Conservation (phyloP, 2,888 invertebrate genomes). For the Lycaena phlaeas region DNA sequence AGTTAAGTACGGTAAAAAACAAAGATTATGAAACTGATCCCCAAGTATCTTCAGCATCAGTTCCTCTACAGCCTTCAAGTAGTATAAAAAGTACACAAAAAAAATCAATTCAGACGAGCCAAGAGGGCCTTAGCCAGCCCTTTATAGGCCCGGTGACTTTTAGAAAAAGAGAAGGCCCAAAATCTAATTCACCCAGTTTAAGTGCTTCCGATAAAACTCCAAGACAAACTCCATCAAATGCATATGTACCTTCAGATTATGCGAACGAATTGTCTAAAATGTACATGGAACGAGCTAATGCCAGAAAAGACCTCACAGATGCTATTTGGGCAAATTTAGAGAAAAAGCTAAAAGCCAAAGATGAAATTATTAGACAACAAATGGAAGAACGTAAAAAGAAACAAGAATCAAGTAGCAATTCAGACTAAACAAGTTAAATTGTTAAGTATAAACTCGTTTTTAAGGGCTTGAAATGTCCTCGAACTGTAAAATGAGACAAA, state of each 20-base stretch:
- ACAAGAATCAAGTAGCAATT: too few species aligned
- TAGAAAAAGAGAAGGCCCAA: conserved; percentile 18
- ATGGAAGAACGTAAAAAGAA: too few species aligned
- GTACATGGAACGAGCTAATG: conserved; percentile 16
- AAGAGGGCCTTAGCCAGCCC: conserved; percentile 3
- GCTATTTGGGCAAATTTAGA: conserved; percentile 20
- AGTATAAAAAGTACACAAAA: too few species aligned
- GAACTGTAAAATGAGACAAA: too few species aligned
- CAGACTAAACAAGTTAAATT: too few species aligned
- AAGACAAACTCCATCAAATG: not conserved
- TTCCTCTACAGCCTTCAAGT: too few species aligned
- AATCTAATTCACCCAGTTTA: conserved; percentile 13
- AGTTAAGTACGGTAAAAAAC: too few species aligned
- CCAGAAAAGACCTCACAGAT: conserved; percentile 5
- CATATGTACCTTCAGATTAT: conserved; percentile 19
- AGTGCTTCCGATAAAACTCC: conserved; percentile 9
- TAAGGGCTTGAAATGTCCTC: too few species aligned
- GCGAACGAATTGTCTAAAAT: conserved; percentile 19
- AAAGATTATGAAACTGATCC: too few species aligned
- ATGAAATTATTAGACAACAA: conserved; percentile 15
- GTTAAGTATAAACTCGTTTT: too few species aligned
- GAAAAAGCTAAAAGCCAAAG: conserved; percentile 17
- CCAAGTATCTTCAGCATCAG: too few species aligned
- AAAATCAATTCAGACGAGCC: too few species aligned
- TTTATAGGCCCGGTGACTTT: conserved; percentile 23